Evolutionary conservation across 2,888 invertebrate species (phyloP), one percentile per base, ranked within the genome.

Genomic region (Sycophila texana): DNA sequence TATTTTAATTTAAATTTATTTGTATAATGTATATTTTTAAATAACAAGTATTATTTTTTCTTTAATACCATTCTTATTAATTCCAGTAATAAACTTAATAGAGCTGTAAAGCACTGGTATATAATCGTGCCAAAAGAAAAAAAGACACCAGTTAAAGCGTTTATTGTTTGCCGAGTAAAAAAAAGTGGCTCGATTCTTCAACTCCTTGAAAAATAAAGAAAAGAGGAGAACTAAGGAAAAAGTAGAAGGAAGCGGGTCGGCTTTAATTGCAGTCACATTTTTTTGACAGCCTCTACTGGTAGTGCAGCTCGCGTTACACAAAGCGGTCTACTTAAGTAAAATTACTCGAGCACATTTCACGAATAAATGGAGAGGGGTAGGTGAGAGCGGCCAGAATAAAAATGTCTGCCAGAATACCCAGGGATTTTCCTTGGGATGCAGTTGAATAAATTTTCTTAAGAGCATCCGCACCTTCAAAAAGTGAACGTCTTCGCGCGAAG

Each of bases 391-490:
- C 26, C 51, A 57, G 79, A 71, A 71, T 78, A 78, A 78, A 53
- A 75, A 79, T 72, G 79, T 74, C 70, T 68, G 18, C 58, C 53
- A 63, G 76, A 61, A 70, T 53, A 61, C 58, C 61, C 49, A 20
- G 39, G 61, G 75, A 72, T 76, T 73, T 67, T 63, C 74, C 67
- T 20, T 53, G 73, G 51, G 73, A 73, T 58, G 76, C 73, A 76
- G 80, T 77, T 80, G 76, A 80, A 80, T 80, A 80, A 76, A 80
- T 80, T 80, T 76, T 58, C 73, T 68, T 72, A 66, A 74, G 73
- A 76, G 78, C 73, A 65, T 67, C 80, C 58, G 65, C 63, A 63
- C 72, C 76, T 73, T 80, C 76, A 60, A 77, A 77, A 80, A 73
- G 73, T 77, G 76, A 77, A 67, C 53, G 60, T 55, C 51, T 14